Base-by-base conservation (phyloP, 2,888 invertebrate species). In the Isotomurus palustris region DNA sequence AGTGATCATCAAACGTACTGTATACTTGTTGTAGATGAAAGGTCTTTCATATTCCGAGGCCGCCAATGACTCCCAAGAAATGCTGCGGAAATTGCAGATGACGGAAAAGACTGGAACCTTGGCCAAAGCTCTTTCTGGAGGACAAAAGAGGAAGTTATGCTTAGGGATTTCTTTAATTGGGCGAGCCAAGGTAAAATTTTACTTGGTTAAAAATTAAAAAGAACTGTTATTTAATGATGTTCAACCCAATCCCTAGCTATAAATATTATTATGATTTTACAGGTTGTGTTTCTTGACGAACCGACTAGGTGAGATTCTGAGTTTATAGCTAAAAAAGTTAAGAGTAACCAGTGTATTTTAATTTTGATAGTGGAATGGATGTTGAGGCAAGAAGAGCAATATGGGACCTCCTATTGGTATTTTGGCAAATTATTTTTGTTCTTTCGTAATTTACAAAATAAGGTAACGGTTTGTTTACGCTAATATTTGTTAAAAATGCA, bases 61-160 rank as follows among this genome's bases (percentile, higher is more conserved):
- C 0, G 71, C 75, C 25, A 53, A 70, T 0, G 81, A 85, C 73
- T 80, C 83, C 4, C 73, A 78, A 21, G 72, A 77, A 3, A 76
- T 86, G 61, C 75, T 89, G 36, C 72, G 75, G 10, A 82, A 84
- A 72, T 75, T 87, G 1, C 83, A 84, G 66, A 75, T 91, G 47
- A 71, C 72, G 0, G 80, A 82, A 1, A 91, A 92, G 74, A 78
- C 77, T 2, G 72, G 84, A 68, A 76, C 77, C 29, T 74, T 81
- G 62, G 83, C 86, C 0, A 74, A 75, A 32, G 80, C 82, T 51
- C 77, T 95, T 57, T 94, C 94, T 0, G 94, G 94, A 14, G 96
- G 95, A 8, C 93, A 93, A 83, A 89, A 92, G 76, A 81, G 96
- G 53, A 87, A 92, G 67, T 76, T 95, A 41, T 91, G 88, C 45